Evolutionary conservation across 1,140 invertebrate species (phyloP).

Genomic region (Drosophila chauvacae): DNA sequence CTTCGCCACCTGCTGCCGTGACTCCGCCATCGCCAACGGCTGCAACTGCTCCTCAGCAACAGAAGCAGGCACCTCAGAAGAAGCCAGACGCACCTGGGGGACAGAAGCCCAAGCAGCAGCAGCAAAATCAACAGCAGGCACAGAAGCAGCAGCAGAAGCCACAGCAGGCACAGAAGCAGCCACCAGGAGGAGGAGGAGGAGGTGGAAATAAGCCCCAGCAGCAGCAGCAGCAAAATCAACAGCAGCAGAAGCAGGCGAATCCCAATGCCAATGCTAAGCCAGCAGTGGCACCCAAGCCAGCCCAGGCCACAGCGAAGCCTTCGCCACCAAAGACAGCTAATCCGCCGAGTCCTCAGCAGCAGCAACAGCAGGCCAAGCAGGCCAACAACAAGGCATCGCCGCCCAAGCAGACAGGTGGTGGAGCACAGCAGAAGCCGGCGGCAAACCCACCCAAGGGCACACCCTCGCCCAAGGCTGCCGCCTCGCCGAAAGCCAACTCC

Average conservation of each 20-base stretch:
- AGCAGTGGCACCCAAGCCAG: slow-evolving; percentile 38
- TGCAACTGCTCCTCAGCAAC: slow-evolving; percentile 6
- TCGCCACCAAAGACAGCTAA: slow-evolving; percentile 21
- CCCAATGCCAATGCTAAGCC: slow-evolving; percentile 45
- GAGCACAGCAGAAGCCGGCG: slow-evolving; percentile 56
- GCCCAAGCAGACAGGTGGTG: slow-evolving; percentile 49
- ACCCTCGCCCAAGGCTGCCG: slow-evolving; percentile 47
- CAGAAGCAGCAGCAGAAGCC: slow-evolving; percentile 33
- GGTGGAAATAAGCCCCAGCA: slow-evolving; percentile 32
- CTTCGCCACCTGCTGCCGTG: slow-evolving; percentile 18
- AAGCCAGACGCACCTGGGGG: slow-evolving; percentile 39
- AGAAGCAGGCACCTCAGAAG: slow-evolving; percentile 40
- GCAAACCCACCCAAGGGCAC: slow-evolving; percentile 50
- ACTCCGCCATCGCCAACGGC: slow-evolving; percentile 12
- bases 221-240: slow-evolving; percentile 24
- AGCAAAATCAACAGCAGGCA: slow-evolving; percentile 22
- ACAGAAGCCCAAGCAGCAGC: slow-evolving; percentile 54
- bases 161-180: slow-evolving; percentile 42
- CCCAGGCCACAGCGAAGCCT: slow-evolving; percentile 19
- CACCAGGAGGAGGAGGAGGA: slow-evolving; percentile 13
- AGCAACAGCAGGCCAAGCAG: slow-evolving; percentile 37
- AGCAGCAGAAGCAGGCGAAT: slow-evolving; percentile 40
- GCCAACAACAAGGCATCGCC: slow-evolving; percentile 53
- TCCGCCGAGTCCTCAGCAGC: slow-evolving; percentile 8
- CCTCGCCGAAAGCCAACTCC: slow-evolving; percentile 52